Evolutionary conservation across 2,113 vertebrate species (phyloP), one percentile per base, ranked within the genome.

Genomic region (Mixornis gularis): DNA sequence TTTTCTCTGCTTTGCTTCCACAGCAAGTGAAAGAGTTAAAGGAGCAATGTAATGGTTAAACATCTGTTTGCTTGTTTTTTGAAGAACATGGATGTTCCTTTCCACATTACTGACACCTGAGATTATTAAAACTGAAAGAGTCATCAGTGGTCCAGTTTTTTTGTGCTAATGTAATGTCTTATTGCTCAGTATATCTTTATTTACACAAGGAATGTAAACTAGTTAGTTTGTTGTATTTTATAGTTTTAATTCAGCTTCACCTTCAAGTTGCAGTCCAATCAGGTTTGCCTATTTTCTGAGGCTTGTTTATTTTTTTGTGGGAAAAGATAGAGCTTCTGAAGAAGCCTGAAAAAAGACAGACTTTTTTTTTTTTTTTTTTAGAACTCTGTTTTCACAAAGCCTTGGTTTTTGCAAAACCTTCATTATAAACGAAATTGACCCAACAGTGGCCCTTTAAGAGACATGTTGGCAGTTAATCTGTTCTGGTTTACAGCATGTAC

Each of bases 401-500:
- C 56, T 93, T 82, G 21, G 6, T 65, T 92, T 96, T 93, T 92
- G 65, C 66, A 90, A 78, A 94, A 43, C 46, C 18, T 77, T 81
- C 0, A 0, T 81, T 92, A 73, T 43, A 85, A 95, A 87, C 60
- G 70, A 79, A 66, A 91, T 53, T 93, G 93, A 96, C 85, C 95
- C 87, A 94, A 77, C 64, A 85, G 87, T 80, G 78, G 91, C 94
- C 92, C 94, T 96, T 96, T 97, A 97, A 97, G 97, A 91, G 83
- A 69, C 73, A 92, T 94, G 92, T 79, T 97, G 97, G 95, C 97
- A 95, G 96, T 94, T 97, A 97, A 97, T 97, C 97, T 96, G 95
- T 96, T 95, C 97, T 95, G 91, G 95, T 97, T 96, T 96, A 96
- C 97, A 96, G 97, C 96, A 95, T 91, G 60, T 94, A 71, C 87